phyloP scores from a whole-genome alignment of 2,888 invertebrate genomes.

The Coelinius sp. region DNA sequence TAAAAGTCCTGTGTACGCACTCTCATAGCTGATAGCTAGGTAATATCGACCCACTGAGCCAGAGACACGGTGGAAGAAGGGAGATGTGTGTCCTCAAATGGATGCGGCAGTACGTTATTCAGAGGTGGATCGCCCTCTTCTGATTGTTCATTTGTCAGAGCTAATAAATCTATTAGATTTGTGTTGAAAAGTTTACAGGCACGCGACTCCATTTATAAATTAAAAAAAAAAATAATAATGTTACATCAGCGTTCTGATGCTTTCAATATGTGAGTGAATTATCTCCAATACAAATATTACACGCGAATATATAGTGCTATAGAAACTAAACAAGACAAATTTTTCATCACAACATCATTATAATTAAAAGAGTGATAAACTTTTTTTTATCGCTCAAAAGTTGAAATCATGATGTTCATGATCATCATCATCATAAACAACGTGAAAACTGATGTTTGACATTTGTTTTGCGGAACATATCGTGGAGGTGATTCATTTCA shows the following conservation, averaged over 20 bases:
- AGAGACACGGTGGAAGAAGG: conserved; percentile 41
- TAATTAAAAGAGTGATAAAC: too few species aligned
- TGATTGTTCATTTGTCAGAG: not conserved
- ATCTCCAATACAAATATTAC: too few species aligned
- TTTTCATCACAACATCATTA: not conserved
- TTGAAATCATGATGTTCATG: too few species aligned
- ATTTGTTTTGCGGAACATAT: too few species aligned
- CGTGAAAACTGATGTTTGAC: too few species aligned
- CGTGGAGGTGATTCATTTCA: too few species aligned
- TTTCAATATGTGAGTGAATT: not conserved
- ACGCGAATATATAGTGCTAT: too few species aligned
- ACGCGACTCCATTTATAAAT: not conserved
- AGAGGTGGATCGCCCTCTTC: conserved; percentile 38
- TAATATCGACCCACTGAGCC: conserved; percentile 62
- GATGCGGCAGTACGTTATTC: conserved; percentile 47
- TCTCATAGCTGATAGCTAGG: conserved; percentile 65
- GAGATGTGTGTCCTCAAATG: conserved; percentile 53
- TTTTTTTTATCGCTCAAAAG: too few species aligned
- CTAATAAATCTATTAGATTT: not conserved
- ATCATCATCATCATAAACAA: too few species aligned
- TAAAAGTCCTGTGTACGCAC: conserved; percentile 59
- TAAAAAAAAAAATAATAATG: too few species aligned
- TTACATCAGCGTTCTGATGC: too few species aligned
- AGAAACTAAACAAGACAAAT: not conserved
- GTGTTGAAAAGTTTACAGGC: not conserved